Conservation (phyloP, 2,888 invertebrate species). For the Brachypalpus laphriformis region DNA sequence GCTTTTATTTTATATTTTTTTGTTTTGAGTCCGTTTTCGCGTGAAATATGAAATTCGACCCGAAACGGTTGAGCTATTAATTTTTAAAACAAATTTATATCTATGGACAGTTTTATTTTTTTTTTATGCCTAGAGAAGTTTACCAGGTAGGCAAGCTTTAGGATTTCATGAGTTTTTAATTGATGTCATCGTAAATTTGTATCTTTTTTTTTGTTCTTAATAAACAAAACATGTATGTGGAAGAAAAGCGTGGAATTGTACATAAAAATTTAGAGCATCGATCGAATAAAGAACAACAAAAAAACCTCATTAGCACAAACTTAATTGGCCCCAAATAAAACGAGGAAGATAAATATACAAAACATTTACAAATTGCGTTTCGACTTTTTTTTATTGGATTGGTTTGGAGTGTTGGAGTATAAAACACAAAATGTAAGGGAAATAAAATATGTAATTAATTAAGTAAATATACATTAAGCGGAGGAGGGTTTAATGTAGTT, state of each 20-base stretch:
- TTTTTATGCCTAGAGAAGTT: slow-evolving; percentile 21
- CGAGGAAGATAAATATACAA: slow-evolving; percentile 33
- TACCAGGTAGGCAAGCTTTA: slow-evolving; percentile 33
- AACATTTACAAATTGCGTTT: slow-evolving; percentile 17
- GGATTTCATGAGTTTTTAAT: slow-evolving; percentile 49
- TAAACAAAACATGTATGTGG: neutral
- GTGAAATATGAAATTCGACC: slow-evolving; percentile 32
- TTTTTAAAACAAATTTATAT: slow-evolving; percentile 30
- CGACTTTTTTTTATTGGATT: slow-evolving; percentile 3
- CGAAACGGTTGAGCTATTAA: slow-evolving; percentile 18
- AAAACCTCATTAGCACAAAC: slow-evolving; percentile 8
- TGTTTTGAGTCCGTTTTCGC: slow-evolving; percentile 5
- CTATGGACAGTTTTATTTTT: neutral
- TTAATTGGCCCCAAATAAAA: slow-evolving; percentile 41
- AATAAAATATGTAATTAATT: slow-evolving; percentile 22
- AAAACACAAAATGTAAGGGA: slow-evolving; percentile 26
- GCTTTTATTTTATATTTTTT: neutral
- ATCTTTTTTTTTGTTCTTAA: slow-evolving; percentile 1
- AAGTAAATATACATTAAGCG: slow-evolving; percentile 1
- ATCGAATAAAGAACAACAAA: neutral
- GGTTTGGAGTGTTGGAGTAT: neutral
- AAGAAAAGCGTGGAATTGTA: neutral
- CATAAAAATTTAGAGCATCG: neutral
- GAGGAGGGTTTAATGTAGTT: neutral
- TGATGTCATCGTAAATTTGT: slow-evolving; percentile 42